Evolutionary conservation across 2,797 vertebrate genomes (phyloP), one percentile per base, ranked within the genome.

Genomic region (Miichthys miiuy): DNA sequence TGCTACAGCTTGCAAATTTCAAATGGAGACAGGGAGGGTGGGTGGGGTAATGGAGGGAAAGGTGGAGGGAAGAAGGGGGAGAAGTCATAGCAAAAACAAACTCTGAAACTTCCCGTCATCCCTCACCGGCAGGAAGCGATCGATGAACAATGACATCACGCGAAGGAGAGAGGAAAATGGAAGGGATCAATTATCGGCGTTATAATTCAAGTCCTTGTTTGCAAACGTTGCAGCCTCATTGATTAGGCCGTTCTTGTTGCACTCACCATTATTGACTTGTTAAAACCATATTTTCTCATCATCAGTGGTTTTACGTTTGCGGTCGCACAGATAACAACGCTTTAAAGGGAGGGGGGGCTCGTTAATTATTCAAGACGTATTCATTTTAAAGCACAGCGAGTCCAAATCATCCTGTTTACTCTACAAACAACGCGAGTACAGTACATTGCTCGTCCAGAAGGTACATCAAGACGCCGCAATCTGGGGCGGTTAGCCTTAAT

Each of bases 1-100:
- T 96, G 97, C 97, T 98, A 97, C 96, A 96, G 97, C 97, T 97
- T 97, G 96, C 97, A 97, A 96, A 98, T 98, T 99, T 97, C 96
- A 97, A 97, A 96, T 96, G 94, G 90, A 87, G 79, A 79, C 42
- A 62, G 64, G 63, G 92, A 72, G 93, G 96, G 94, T 93, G 17
- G 42, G 47, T 27, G 60, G 20, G 11, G 93, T n/a, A 93, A 38
- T 38, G 88, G 47, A 90, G 93, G 56, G 67, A 71, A 74, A 81
- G 77, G 69, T 42, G 72, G 75, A 60, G 54, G 23, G 52, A n/a
- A n/a, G 46, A 41, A 54, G 56, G 75, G 42, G 42, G 18, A 2
- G 90, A 97, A 97, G 95, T 96, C 96, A 94, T 91, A 92, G 95
- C 89, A 92, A 94, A 38, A 94, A 96, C 95, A 94, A 96, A 95